phyloP scores from a whole-genome alignment of 2,797 vertebrate genomes.

The Hydrolagus colliei region DNA sequence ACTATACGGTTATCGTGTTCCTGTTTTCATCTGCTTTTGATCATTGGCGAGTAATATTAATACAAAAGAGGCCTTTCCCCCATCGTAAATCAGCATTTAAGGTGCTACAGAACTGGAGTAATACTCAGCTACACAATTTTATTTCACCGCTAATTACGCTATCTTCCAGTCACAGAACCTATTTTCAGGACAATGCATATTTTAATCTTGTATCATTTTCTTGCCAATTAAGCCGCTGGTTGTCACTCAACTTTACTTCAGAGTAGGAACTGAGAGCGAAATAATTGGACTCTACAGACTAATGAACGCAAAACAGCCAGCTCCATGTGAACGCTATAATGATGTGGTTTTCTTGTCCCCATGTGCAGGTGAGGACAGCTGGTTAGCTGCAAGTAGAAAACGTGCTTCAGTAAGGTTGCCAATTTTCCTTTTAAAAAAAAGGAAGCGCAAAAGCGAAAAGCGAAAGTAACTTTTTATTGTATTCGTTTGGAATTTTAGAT shows the following conservation, averaged over 20 bases:
- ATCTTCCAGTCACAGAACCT: neutral
- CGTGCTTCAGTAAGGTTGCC: no score
- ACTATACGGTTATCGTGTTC: neutral
- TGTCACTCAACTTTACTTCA: slow-evolving; percentile 1
- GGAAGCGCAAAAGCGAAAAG: no score
- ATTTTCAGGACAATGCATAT: neutral
- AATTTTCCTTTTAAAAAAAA: no score
- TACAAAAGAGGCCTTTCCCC: neutral
- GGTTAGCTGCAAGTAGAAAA: neutral
- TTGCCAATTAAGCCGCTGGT: slow-evolving; percentile 15
- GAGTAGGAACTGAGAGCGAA: slow-evolving; percentile 2
- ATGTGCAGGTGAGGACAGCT: no score
- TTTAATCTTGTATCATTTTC: slow-evolving; percentile 7
- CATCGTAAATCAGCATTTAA: neutral
- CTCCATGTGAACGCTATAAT: no score
- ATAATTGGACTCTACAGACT: neutral
- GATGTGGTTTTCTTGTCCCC: neutral
- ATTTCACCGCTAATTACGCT: neutral
- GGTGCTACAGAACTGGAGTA: neutral
- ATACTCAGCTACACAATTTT: neutral
- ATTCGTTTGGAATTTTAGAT: no score
- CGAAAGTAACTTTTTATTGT: no score
- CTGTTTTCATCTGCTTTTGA: neutral
- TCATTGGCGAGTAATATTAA: neutral
- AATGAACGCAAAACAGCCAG: neutral